Evolutionary conservation across 2,797 vertebrate genomes (phyloP).

Genomic region (Streptopelia turtur): DNA sequence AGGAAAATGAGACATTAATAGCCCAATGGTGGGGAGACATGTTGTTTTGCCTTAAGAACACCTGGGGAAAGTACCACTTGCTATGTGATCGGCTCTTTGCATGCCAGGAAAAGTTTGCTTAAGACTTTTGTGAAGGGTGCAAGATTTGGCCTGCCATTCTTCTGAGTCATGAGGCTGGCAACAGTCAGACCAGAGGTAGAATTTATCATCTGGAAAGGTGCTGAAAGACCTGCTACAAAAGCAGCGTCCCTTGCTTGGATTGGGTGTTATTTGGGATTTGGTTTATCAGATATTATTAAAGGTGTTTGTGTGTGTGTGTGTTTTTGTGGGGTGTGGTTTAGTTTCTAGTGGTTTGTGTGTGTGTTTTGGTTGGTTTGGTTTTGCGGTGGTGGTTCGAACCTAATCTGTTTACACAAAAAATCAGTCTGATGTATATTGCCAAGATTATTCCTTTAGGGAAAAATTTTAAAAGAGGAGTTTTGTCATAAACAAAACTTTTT

Average conservation of each 20-base stretch:
- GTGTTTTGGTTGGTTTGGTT: too few species aligned
- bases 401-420: neutral
- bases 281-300: constrained; percentile 42
- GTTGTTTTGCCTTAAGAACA: constrained; percentile 73
- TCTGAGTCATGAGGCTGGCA: constrained; percentile 58
- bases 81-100: neutral
- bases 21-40: constrained; percentile 63
- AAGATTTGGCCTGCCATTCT: neutral
- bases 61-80: constrained; percentile 71
- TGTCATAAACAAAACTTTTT: neutral
- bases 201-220: neutral
- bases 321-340: neutral
- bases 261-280: constrained; percentile 4
- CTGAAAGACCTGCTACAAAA: neutral
- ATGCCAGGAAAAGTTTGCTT: neutral
- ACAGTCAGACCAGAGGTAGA: constrained; percentile 12
- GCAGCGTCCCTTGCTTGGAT: neutral
- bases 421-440: neutral
- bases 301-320: accelerated
- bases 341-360: neutral
- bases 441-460: neutral
- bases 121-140: neutral
- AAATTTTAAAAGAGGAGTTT: neutral
- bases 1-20: constrained; percentile 77
- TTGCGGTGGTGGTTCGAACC: neutral